Base-by-base conservation (phyloP, 2,888 invertebrate genomes). In the Anarsia innoxiella region DNA sequence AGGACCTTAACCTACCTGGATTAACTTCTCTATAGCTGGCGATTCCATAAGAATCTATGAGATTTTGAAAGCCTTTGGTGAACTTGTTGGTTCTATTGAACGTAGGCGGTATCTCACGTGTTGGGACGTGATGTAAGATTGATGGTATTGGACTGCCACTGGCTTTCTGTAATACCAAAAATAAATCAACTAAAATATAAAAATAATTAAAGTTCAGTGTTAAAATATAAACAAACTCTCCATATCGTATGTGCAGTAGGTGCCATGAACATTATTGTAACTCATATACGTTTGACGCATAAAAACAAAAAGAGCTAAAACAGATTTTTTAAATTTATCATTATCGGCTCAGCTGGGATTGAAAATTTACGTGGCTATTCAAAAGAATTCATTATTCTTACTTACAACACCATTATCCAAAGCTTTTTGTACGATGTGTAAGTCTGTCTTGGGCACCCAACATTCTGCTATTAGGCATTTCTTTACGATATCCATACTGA, bases 391-490 rank as follows among this genome's bases (percentile, higher is more conserved):
- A n/a, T n/a, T n/a, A n/a, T n/a, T n/a, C n/a, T 3, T 9, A 26
- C 41, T 31, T 63, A 91, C 94, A 58, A 95, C 93, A 47, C 95
- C 96, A 53, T 93, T 88, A 15, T 91, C 88, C 37, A 97, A 75
- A 0, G 95, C 93, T 56, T 89, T 88, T 56, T 93, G 93, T 6
- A 96, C 91, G 2, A 88, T 70, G 10, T 88, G 84, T 23, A 95
- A 69, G 55, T 94, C 94, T 31, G 83, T 77, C 1, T 86, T 79
- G 0, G 96, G 94, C 41, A 94, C 92, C 95, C 95, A 96, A 59
- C 94, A 94, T 72, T 96, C 95, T 0, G 93, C 95, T 49, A 96
- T 94, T 15, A 95, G 86, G 65, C 95, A 95, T 64, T 95, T 95
- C 74, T 93, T 93, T 1, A 94, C 92, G 5, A 95, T 93, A 64